Base-by-base conservation (phyloP, 30 jellyfish, hydroid and myxozoan genomes). In the Turritopsis rubra region DNA sequence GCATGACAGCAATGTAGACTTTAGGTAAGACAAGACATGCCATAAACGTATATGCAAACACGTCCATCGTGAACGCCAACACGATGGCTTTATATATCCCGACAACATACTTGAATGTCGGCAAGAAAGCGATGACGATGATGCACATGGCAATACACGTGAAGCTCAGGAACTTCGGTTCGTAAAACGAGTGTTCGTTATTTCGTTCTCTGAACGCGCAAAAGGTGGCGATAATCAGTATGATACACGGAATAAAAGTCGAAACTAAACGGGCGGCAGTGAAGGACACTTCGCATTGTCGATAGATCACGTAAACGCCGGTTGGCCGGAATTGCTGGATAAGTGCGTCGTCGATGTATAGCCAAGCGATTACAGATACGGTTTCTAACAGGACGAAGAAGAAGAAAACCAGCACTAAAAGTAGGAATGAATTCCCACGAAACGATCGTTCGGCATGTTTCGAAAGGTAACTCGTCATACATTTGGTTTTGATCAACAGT, bases 151-250 rank as follows among this genome's bases (percentile, higher is more conserved):
- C 96, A 8, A 89, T 85, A 19, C 93, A 77, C 3, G 95, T 24
- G 85, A 89, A 89, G 87, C 95, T 85, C 24, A 85, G 87, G 60
- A 89, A 89, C 72, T 89, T 89, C n/a, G 96, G 96, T 75, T 89
- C 96, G 71, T 89, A 77, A 54, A 54, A 89, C 25, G 90, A 90
- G 75, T 89, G 96, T 31, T 85, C 95, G 52, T 71, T 65, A 71
- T 89, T 85, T 75, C 96, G 71, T 65, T 89, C 96, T 22, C 94
- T 28, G 88, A 89, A 89, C 21, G 96, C 82, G 30, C 83, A 71
- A 23, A 81, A 70, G 77, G 92, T 85, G 53, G 96, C 87, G 21
- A 81, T 54, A 16, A 89, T 66, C 19, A 89, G 73, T 13, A 75
- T 73, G 18, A 82, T 28, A 52, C 91, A 85, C 9, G 96, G 96